These are phyloP conservation scores for Pygmarrhopalites habei DNA, from an alignment of 1,140 invertebrate genomes.

Conservation along the genomic window DNA sequence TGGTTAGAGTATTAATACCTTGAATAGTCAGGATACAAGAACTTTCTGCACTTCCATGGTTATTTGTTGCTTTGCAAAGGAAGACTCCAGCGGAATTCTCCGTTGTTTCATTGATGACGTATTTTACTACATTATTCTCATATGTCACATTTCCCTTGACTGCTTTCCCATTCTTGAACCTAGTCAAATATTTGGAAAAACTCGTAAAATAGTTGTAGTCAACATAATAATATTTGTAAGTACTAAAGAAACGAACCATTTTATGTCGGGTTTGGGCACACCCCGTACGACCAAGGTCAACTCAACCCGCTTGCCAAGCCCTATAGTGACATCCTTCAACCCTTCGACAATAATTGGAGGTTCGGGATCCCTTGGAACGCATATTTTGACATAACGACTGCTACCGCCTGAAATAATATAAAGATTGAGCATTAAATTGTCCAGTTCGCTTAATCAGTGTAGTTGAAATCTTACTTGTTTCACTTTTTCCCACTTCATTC, in stretches of 20 bases:
- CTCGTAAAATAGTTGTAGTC: neutral
- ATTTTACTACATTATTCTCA: slow-evolving; percentile 66
- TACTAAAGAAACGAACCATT: slow-evolving; percentile 58
- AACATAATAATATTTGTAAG: neutral
- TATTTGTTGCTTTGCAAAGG: slow-evolving; percentile 63
- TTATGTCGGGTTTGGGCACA: slow-evolving; percentile 71
- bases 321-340: slow-evolving; percentile 53
- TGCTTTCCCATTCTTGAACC: slow-evolving; percentile 47
- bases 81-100: slow-evolving; percentile 60
- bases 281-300: slow-evolving; percentile 70
- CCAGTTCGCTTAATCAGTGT: slow-evolving; percentile 39
- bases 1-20: slow-evolving; percentile 40
- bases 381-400: slow-evolving; percentile 51
- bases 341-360: slow-evolving; percentile 56
- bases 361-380: slow-evolving; percentile 48
- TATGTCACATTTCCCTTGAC: slow-evolving; percentile 49
- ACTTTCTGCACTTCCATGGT: slow-evolving; percentile 62
- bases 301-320: slow-evolving; percentile 54
- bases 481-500: no score
- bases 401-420: slow-evolving; percentile 28
- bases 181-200: neutral
- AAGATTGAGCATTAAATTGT: slow-evolving; percentile 10
- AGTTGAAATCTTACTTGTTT: slow-evolving; percentile 38
- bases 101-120: slow-evolving; percentile 59
- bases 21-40: slow-evolving; percentile 57